Evolutionary conservation across 2,797 vertebrate species (phyloP), one percentile per base, ranked within the genome.

Genomic region (Silurus lanzhouensis): DNA sequence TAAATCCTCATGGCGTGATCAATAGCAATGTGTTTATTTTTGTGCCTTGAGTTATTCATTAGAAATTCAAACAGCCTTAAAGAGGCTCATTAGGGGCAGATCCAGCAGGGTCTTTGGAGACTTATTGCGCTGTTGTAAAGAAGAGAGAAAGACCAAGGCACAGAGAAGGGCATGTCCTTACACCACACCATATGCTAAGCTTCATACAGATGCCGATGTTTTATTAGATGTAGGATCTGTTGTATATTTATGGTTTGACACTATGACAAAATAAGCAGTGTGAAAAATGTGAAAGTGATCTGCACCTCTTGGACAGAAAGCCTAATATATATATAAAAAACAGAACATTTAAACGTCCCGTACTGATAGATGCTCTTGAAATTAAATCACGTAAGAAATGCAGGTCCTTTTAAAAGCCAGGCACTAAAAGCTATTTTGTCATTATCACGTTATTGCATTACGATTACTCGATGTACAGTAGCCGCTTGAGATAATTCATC

Each of bases 1-100:
- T 91, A 91, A 92, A 94, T 92, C 90, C 90, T 93, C 92, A 94
- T 93, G 90, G 90, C 89, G 87, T 94, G 92, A 94, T 95, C 94
- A 94, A 94, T 95, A 94, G 89, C 91, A 94, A 94, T 93, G 91
- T 94, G 94, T 95, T 96, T 95, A 94, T 95, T 93, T 93, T 92
- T 85, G 91, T 90, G 92, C 88, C 84, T 90, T 83, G 91, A 90
- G 93, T 93, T 92, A 94, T 94, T 94, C 93, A 95, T 95, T 94
- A 94, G 92, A 90, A 92, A 93, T 93, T 93, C 91, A 92, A 93
- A 93, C 92, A 90, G 88, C 87, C 91, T 91, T 93, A 91, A 92
- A 91, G 92, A 94, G 93, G 92, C 92, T 93, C 90, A 92, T 89
- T 91, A 93, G 90, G 85, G 87, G 90, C 92, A 90, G 91, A 93